Conservation (phyloP, 2,888 invertebrate genomes). For the Xylota sylvarum region DNA sequence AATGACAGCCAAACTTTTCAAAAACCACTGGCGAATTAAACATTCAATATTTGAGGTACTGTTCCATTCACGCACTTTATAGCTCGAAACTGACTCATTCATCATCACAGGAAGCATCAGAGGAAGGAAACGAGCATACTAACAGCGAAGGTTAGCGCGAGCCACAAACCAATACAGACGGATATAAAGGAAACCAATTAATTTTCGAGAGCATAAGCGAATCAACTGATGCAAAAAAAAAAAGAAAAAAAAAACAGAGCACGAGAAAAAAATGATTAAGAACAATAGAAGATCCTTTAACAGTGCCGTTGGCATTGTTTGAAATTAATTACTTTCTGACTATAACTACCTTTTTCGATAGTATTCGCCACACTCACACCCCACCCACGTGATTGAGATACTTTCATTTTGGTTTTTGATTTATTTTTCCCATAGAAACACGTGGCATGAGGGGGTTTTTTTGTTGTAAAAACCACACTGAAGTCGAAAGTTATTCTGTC, state of each 20-base stretch:
- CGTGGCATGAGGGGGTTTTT: neutral
- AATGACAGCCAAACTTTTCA: too few relatives aligned
- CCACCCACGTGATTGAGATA: conserved; percentile 24
- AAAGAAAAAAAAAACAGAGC: conserved; percentile 9
- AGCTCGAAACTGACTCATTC: neutral
- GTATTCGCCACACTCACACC: neutral
- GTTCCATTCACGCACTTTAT: too few relatives aligned
- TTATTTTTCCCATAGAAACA: neutral
- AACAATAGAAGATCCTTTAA: conserved; percentile 19
- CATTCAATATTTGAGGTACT: too few relatives aligned
- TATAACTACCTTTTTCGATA: neutral
- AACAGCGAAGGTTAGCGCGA: neutral
- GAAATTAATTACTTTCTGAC: conserved; percentile 46
- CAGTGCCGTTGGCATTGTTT: conserved; percentile 30
- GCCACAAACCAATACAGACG: neutral
- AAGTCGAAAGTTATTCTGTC: neutral
- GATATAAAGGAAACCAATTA: conserved; percentile 39
- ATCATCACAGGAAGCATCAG: neutral
- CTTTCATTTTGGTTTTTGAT: conserved; percentile 20
- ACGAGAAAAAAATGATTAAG: conserved; percentile 24
- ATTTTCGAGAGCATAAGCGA: conserved; percentile 22
- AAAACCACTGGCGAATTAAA: too few relatives aligned
- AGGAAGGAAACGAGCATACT: neutral
- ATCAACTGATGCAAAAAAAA: conserved; percentile 8
- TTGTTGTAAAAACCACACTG: neutral